These are phyloP conservation scores for Drosophila pandora DNA, from an alignment of 1,140 invertebrate genomes.

Conservation along the genomic window DNA sequence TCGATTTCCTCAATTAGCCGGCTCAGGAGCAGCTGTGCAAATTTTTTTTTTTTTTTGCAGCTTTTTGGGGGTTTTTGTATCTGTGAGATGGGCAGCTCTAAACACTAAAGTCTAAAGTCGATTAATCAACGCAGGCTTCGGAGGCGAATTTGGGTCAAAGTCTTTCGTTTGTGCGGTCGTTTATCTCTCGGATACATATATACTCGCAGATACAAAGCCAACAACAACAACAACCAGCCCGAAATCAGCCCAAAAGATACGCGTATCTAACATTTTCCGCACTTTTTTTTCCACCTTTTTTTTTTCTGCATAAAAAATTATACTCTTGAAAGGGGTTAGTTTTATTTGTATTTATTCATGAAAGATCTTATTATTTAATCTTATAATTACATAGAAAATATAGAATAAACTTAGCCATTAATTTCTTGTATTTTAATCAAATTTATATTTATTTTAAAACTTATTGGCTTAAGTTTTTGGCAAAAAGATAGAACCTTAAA, in stretches of 20 bases:
- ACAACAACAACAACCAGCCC: conserved; percentile 15
- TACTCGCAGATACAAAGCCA: background rate
- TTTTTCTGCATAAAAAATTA: background rate
- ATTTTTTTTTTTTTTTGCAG: conserved; percentile 13
- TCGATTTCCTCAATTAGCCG: conserved; percentile 76
- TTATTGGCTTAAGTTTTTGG: too few relatives aligned
- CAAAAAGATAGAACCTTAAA: too few relatives aligned
- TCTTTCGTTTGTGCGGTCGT: conserved; percentile 46
- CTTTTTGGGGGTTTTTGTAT: conserved; percentile 10
- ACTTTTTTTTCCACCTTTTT: background rate
- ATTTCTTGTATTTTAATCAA: too few relatives aligned
- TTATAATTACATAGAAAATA: too few relatives aligned
- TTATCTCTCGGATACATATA: conserved; percentile 32
- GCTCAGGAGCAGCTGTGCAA: conserved; percentile 47
- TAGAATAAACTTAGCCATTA: too few relatives aligned
- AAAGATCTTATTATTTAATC: too few relatives aligned
- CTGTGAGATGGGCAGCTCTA: conserved; percentile 54
- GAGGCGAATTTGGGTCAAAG: conserved; percentile 63
- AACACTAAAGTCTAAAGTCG: conserved; percentile 31
- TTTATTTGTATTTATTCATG: background rate
- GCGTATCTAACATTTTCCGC: conserved; percentile 20
- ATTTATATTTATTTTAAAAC: too few relatives aligned
- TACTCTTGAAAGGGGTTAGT: background rate
- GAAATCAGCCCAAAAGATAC: conserved; percentile 35
- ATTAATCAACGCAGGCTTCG: conserved; percentile 68